A percentile compares a stretch with the other conserved stretches of the same genome.
phyloP scores from a whole-genome alignment of 2,797 vertebrate species.

The Neostethus bicornis region DNA sequence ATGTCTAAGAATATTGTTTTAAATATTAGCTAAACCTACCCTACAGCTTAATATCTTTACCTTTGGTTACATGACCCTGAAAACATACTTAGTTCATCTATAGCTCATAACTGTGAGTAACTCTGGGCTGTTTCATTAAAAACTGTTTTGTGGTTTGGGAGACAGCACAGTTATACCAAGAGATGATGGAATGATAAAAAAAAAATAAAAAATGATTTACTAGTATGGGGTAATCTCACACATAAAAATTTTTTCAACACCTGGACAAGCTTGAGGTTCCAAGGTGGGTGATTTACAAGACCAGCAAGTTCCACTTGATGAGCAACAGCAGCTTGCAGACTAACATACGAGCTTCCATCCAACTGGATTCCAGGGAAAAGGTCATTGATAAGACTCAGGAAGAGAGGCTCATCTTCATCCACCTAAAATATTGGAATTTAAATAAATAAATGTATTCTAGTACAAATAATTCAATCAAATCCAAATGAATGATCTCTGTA shows the following conservation, averaged over 20 bases:
- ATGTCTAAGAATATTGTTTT: too few relatives aligned
- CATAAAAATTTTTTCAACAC: conserved; percentile 16
- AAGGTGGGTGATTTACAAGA: conserved; percentile 88
- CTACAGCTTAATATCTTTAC: too few relatives aligned
- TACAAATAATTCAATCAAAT: not conserved
- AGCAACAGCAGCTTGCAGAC: conserved; percentile 85
- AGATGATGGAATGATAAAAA: too few relatives aligned
- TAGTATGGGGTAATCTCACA: not conserved
- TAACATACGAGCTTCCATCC: conserved; percentile 85
- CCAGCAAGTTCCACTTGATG: conserved; percentile 87
- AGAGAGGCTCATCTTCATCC: conserved; percentile 93
- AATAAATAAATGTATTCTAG: too few relatives aligned
- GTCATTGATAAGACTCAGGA: conserved; percentile 91
- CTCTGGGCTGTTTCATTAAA: too few relatives aligned
- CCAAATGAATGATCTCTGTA: not conserved
- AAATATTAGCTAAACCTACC: too few relatives aligned
- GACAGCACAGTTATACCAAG: too few relatives aligned
- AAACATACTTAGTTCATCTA: too few relatives aligned
- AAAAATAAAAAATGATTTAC: not conserved
- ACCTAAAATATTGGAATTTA: conserved; percentile 75
- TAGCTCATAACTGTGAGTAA: too few relatives aligned
- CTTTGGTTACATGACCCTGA: too few relatives aligned
- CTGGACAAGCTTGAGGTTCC: conserved; percentile 87
- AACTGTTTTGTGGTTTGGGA: too few relatives aligned
- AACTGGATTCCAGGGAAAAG: conserved; percentile 90